Conservation (phyloP, 2,797 vertebrate genomes). For the Rhodeus uyekii region DNA sequence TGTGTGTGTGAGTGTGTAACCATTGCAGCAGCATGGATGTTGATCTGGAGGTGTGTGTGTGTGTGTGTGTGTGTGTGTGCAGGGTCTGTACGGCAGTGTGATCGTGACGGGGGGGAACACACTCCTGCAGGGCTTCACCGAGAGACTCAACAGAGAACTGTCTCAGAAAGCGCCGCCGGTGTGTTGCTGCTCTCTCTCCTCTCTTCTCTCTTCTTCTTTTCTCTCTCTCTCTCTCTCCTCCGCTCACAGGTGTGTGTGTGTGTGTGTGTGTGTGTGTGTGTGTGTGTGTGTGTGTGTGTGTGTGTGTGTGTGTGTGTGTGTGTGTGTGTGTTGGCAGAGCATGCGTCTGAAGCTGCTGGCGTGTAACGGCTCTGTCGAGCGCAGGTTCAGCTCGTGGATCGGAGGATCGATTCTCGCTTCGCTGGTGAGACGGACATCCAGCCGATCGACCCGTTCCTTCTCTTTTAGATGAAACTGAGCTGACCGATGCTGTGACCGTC, state of each 20-base stretch:
- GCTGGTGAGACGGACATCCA: conserved; percentile 73
- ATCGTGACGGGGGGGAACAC: conserved; percentile 73
- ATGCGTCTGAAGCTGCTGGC: conserved; percentile 80
- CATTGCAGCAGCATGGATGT: no score
- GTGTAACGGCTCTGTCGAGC: conserved; percentile 80
- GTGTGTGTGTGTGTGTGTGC: conserved; percentile 36
- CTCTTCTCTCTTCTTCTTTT: no score
- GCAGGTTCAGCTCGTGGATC: conserved; percentile 81
- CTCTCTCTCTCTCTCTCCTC: no score
- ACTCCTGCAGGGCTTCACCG: conserved; percentile 84
- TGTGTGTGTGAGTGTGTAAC: no score
- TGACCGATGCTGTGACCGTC: background rate
- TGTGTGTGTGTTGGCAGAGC: conserved; percentile 69
- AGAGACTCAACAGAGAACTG: conserved; percentile 74
- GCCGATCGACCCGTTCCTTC: no score
- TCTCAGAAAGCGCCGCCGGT: conserved; percentile 72
- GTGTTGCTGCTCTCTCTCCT: conserved; percentile 39
- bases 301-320: no score
- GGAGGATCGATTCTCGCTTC: conserved; percentile 81
- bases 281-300: no score
- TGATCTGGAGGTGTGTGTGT: background rate
- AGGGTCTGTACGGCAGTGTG: conserved; percentile 53
- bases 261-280: no score
- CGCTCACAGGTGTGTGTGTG: no score
- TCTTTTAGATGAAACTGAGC: no score